Evolutionary conservation across 2,888 invertebrate species (phyloP), one percentile per base, ranked within the genome.

Genomic region (Ryuthela nishihirai): DNA sequence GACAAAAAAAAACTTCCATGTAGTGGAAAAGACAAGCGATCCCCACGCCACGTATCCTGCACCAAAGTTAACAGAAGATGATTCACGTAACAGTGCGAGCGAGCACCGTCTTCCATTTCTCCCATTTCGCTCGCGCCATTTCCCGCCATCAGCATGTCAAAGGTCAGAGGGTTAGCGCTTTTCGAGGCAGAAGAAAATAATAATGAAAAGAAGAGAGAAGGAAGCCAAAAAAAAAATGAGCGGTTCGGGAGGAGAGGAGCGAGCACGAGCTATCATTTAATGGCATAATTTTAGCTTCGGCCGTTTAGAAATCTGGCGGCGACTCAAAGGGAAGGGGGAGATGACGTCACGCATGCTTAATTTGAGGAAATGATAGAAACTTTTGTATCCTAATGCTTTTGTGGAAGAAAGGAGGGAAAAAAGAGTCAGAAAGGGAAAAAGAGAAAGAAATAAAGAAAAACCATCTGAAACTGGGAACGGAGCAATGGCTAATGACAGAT

Each of bases 361-460:
- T 58, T 58, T 58, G 56, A 46, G 52, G 50, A 58, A 58, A 50
- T 52, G 52, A 52, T 58, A 52, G 46, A 50, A 52, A 58, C 56
- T 58, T 58, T 58, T 58, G 56, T 58, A 58, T 58, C 56, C 52
- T 52, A 58, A 58, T 58, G 56, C 46, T 38, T 36, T 23, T 26
- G n/a, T 43, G 20, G 17, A 18, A 21, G 17, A 32, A 25, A 17
- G 17, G 35, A 32, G 21, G 45, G 34, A 25, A 23, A n/a, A n/a
- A n/a, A n/a, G n/a, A n/a, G n/a, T n/a, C n/a, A n/a, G n/a, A n/a
- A n/a, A n/a, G 24, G 20, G 17, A 39, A 44, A 24, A 52, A 29
- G 41, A 26, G 44, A 46, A 58, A 42, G 42, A 58, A 48, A 54
- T 48, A 35, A 24, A 44, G 34, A 29, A 53, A 53, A 45, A 54